Conservation (phyloP, 2,113 vertebrate species). For the Brachyhypopomus gauderio region DNA sequence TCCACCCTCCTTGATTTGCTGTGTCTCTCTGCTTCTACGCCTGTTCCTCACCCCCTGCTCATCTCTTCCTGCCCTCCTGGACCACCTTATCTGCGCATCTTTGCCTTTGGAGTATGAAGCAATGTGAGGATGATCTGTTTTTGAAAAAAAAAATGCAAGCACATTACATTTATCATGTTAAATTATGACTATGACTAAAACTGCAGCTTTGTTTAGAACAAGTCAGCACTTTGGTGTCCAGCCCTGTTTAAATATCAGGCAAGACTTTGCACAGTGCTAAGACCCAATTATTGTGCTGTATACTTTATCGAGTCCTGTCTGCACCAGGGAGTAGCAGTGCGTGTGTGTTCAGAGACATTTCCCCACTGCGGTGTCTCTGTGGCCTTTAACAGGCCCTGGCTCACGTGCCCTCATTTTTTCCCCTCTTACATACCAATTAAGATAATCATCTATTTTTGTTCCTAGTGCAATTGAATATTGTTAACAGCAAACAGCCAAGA, state of each 20-base stretch:
- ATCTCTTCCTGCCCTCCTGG: slow-evolving; percentile 16
- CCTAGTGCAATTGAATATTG: slow-evolving; percentile 9
- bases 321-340: not conserved
- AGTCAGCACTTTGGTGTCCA: not conserved
- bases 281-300: slow-evolving; percentile 1
- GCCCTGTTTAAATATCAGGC: slow-evolving; percentile 29
- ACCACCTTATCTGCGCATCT: not conserved
- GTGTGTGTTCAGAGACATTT: not conserved
- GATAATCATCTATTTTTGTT: slow-evolving; percentile 34
- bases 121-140: not conserved
- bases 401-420: not conserved
- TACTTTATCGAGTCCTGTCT: not conserved
- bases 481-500: slow-evolving; percentile 14
- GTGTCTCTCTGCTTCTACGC: slow-evolving; percentile 30
- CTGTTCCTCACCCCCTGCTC: slow-evolving; percentile 38
- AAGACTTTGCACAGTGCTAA: slow-evolving; percentile 3
- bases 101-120: not conserved
- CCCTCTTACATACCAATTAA: slow-evolving; percentile 21
- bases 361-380: slow-evolving; percentile 7
- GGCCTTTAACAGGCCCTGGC: slow-evolving; percentile 17
- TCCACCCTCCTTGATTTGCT: slow-evolving; percentile 38
- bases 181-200: not conserved
- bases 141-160: not conserved
- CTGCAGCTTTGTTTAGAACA: not conserved
- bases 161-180: not conserved